Evolutionary conservation across 1,140 invertebrate genomes (phyloP).

Genomic region (Drosophila bipectinata): DNA sequence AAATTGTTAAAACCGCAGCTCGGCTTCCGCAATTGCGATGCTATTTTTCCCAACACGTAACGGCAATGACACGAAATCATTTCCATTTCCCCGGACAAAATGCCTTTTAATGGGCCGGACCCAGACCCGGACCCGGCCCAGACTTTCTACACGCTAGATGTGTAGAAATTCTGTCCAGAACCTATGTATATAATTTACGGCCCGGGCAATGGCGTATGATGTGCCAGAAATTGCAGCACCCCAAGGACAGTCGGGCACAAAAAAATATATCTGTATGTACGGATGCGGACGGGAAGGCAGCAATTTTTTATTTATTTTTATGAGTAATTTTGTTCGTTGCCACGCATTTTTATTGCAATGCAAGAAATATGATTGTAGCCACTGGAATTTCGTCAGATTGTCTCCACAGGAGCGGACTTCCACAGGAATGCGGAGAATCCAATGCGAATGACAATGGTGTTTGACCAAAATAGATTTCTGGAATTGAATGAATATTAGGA

Average conservation of each 20-base stretch:
- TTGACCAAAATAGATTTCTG: background rate
- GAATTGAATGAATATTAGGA: background rate
- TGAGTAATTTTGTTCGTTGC: slow-evolving; percentile 66
- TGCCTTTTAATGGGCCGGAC: slow-evolving; percentile 48
- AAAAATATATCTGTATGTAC: slow-evolving; percentile 2
- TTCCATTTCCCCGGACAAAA: slow-evolving; percentile 57
- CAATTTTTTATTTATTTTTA: slow-evolving; percentile 79
- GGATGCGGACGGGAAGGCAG: slow-evolving; percentile 17
- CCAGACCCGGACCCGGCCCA: background rate
- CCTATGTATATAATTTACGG: slow-evolving; percentile 69
- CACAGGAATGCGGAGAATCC: background rate
- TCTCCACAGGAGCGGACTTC: slow-evolving; percentile 10
- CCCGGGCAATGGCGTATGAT: slow-evolving; percentile 57
- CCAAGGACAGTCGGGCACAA: background rate
- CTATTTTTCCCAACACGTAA: slow-evolving; percentile 61
- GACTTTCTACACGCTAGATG: slow-evolving; percentile 16
- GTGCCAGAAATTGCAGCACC: slow-evolving; percentile 67
- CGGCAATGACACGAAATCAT: slow-evolving; percentile 75
- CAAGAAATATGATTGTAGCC: slow-evolving; percentile 68
- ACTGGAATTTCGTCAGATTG: background rate
- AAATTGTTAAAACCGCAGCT: slow-evolving; percentile 4
- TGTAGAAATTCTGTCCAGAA: slow-evolving; percentile 42
- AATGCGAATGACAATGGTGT: background rate
- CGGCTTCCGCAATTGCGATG: slow-evolving; percentile 4
- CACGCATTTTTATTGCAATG: slow-evolving; percentile 74